These are phyloP conservation scores for Liopterus haemorrhoidalis DNA, from an alignment of 2,888 invertebrate genomes.

Conservation along the genomic window DNA sequence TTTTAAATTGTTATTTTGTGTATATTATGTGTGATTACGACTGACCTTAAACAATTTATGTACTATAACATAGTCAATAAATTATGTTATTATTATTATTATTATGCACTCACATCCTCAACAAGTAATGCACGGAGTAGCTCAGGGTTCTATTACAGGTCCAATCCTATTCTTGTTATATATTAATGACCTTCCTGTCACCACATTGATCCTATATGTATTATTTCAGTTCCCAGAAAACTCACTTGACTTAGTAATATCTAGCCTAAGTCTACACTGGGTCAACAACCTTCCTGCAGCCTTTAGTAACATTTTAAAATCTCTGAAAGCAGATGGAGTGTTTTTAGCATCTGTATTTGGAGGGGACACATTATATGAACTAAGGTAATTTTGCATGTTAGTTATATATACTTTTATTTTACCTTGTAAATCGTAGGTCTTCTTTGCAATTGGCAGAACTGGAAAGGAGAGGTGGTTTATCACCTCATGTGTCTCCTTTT, in stretches of 20 bases:
- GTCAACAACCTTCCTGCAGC: conserved; percentile 93
- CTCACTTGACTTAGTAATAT: conserved; percentile 81
- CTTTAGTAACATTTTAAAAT: conserved; percentile 60
- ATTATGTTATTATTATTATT: too few relatives aligned
- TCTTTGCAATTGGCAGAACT: conserved; percentile 89
- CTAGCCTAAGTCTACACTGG: conserved; percentile 89
- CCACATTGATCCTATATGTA: conserved; percentile 11
- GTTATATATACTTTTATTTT: conserved; percentile 17
- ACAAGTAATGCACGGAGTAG: too few relatives aligned
- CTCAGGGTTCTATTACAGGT: too few relatives aligned
- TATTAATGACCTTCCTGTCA: too few relatives aligned
- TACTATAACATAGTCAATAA: too few relatives aligned
- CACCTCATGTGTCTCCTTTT: conserved; percentile 89
- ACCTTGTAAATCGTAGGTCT: too few relatives aligned
- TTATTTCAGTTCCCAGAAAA: conserved; percentile 60
- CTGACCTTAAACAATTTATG: too few relatives aligned
- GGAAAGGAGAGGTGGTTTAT: conserved; percentile 84
- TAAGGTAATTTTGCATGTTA: conserved; percentile 48
- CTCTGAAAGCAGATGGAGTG: conserved; percentile 84
- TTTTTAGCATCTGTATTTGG: conserved; percentile 92
- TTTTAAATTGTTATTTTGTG: too few relatives aligned
- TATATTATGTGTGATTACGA: too few relatives aligned
- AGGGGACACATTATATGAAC: conserved; percentile 88
- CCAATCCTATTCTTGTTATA: too few relatives aligned
- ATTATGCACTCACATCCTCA: too few relatives aligned